Percentiles rank a stretch among this genome's conserved stretches.
Conservation (phyloP, 2,797 vertebrate species). For the Sebastes iracundus region DNA sequence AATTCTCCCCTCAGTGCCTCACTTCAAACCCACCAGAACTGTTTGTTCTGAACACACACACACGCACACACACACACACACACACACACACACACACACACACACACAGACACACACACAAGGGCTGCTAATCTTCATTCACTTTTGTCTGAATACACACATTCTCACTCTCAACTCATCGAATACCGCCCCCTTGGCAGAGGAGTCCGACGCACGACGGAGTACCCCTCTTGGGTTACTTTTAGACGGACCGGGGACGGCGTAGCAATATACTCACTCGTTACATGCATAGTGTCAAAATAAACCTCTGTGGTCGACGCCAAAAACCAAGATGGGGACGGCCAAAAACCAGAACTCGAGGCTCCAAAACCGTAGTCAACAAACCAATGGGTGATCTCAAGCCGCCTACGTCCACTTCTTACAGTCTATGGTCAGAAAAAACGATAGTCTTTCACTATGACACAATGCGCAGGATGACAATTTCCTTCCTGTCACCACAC, state of each 20-base stretch:
- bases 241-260: too few relatives aligned
- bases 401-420: not conserved
- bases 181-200: too few relatives aligned
- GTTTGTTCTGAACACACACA: constrained; percentile 13
- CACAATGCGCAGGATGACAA: not conserved
- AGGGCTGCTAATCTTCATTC: not conserved
- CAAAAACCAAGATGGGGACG: too few relatives aligned
- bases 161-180: too few relatives aligned
- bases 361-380: not conserved
- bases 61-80: too few relatives aligned
- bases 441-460: not conserved
- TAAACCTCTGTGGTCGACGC: too few relatives aligned
- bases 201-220: too few relatives aligned
- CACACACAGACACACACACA: not conserved
- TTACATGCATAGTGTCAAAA: too few relatives aligned
- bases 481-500: not conserved
- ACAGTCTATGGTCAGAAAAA: not conserved
- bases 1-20: constrained; percentile 34
- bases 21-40: constrained; percentile 38
- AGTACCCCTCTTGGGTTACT: too few relatives aligned
- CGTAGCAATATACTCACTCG: too few relatives aligned
- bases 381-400: not conserved
- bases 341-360: not conserved
- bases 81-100: not conserved
- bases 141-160: constrained; percentile 2